Base-by-base conservation (phyloP, 1,140 invertebrate species). In the Nebria ingens region DNA sequence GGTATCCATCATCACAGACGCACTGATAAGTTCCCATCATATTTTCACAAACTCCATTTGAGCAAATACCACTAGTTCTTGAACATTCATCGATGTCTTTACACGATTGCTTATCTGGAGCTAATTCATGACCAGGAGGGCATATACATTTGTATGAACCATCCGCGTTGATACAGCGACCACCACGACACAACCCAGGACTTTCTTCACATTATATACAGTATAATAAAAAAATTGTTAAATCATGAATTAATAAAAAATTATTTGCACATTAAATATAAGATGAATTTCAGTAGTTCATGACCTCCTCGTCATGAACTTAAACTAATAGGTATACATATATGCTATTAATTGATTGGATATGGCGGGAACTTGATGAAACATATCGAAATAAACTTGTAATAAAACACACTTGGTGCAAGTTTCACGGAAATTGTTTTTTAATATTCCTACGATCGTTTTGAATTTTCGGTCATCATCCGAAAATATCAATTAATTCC, bases 11-110 rank as follows among this genome's bases (percentile, higher is more conserved):
- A 63, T 89, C 85, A 66, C 92, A 95, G 40, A 85, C 81, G 68
- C 91, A 94, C 64, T 88, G 85, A 69, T 90, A 94, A 1, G 87
- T 89, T 9, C 90, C 90, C 77, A 87, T 85, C 69, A 83, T 84
- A 62, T 95, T 94, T 66, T 91, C 85, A 67, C 89, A 92, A 2
- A 87, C 83, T 2, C 87, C 87, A 69, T 91, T 89, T 9, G 86
- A 88, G 65, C 87, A 91, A 22, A 91, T 89, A 6, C 86, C 87
- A 57, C 85, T 87, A 0, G 85, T 88, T 51, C 84, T 75, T n/a
- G 84, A 87, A 64, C 82, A 86, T 64, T 73, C 72, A 53, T 73
- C 71, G 42, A 73, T 72, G 52, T 73, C 72, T 55, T 68, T 70
- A 62, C 84, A 82, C 59, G 51, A 83, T 34, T 72, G 64, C 38